Evolutionary conservation across 1,140 invertebrate species (phyloP), one percentile per base, ranked within the genome.

Genomic region (Muscidifurax raptorellus): DNA sequence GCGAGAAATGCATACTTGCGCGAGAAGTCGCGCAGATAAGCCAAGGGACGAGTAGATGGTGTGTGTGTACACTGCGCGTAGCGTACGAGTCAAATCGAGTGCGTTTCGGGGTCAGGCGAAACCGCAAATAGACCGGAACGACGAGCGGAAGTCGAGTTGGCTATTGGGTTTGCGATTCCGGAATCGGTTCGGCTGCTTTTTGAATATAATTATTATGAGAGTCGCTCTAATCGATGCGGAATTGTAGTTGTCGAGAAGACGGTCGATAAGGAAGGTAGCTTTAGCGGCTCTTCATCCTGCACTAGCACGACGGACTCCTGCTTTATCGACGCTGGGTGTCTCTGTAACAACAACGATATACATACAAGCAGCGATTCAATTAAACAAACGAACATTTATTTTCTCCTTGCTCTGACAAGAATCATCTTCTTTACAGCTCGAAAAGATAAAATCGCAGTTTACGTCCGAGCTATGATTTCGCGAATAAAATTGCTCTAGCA

Each of bases 231-330:
- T 59, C 52, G 22, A 59, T 59, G 2, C 0, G 22, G 52, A 18
- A 47, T 28, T 18, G 7, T 3, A 28, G 6, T 9, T 4, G 2
- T 4, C 32, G 13, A 22, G 15, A 72, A 40, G 7, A 30, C 0
- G n/a, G 52, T 75, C 83, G 83, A 66, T 84, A 84, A 80, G 4
- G 52, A n/a, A 80, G 83, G 27, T 10, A 18, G 5, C 75, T 40
- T 13, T 12, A 18, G 2, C 2, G 22, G 72, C 18, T 64, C 13
- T 13, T 10, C 72, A 78, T 30, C 75, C 44, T 83, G 22, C 30
- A 71, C 12, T 59, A 72, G 44, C 7, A 52, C 15, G 30, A 71
- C 22, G 36, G 32, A 36, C 0, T 15, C 22, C 83, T 84, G n/a
- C 69, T n/a, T 80, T 80, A 80, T 30, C 83, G 83, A 75, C 82